phyloP scores from a whole-genome alignment of 2,888 invertebrate species.

The Zygogramma bicolorata region DNA sequence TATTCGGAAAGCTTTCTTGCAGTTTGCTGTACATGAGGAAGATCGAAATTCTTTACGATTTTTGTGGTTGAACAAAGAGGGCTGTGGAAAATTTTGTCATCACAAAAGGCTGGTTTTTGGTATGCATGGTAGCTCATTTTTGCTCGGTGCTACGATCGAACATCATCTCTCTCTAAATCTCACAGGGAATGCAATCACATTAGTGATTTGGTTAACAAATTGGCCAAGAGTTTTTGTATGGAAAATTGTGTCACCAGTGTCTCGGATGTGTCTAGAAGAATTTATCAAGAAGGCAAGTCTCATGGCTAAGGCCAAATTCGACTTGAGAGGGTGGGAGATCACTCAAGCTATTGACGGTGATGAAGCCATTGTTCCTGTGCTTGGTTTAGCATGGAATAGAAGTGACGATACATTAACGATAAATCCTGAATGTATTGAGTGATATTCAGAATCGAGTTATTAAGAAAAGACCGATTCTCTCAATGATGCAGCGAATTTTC shows the following conservation, averaged over 20 bases:
- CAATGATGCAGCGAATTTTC: slow-evolving; percentile 33
- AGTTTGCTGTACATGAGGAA: too few species aligned
- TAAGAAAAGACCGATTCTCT: slow-evolving; percentile 28
- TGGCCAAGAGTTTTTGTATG: slow-evolving; percentile 30
- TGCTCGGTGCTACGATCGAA: too few species aligned
- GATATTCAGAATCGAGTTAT: slow-evolving; percentile 6
- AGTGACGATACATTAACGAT: slow-evolving; percentile 18
- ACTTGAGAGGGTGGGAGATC: slow-evolving; percentile 28
- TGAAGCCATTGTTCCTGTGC: not conserved
- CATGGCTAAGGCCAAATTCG: slow-evolving; percentile 28
- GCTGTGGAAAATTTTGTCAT: too few species aligned
- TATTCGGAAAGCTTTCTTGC: too few species aligned
- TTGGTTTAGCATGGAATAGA: slow-evolving; percentile 32
- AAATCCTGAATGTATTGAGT: slow-evolving; percentile 11
- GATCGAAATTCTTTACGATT: too few species aligned
- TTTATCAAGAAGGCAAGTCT: slow-evolving; percentile 22
- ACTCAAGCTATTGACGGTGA: too few species aligned
- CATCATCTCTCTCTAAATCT: too few species aligned
- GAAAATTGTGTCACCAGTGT: slow-evolving; percentile 38
- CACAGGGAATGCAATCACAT: slow-evolving; percentile 4
- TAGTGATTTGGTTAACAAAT: slow-evolving; percentile 12
- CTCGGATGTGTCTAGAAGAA: slow-evolving; percentile 9
- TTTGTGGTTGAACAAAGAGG: too few species aligned
- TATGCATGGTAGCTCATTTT: too few species aligned
- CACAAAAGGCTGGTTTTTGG: too few species aligned